These are phyloP conservation scores for Peromyscus attwateri DNA, from an alignment of 2,797 vertebrate genomes.

Conservation along the genomic window DNA sequence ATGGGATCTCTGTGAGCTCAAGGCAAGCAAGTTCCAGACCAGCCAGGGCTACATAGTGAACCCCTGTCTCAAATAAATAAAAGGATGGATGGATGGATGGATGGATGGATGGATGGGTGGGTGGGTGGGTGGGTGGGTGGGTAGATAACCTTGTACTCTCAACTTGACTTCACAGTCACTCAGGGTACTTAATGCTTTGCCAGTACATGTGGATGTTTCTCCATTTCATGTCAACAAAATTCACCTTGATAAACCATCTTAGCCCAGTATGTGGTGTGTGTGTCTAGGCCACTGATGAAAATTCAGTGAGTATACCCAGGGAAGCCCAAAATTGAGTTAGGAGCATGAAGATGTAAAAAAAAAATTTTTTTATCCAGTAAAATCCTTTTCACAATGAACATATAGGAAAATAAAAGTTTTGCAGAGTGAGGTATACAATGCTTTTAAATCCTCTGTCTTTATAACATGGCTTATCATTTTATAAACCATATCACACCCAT, in stretches of 20 bases:
- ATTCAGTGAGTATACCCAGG: not conserved
- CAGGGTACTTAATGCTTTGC: not conserved
- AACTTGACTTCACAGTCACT: not conserved
- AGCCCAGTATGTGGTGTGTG: rapidly evolving
- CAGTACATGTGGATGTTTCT: not conserved
- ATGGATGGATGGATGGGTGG: not conserved
- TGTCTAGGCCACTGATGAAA: not conserved
- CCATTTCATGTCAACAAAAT: not conserved
- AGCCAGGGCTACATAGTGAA: not conserved
- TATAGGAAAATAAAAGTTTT: not conserved
- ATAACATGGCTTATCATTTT: not conserved
- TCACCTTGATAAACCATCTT: not conserved
- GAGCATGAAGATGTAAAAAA: not conserved
- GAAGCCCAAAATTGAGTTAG: constrained; percentile 9
- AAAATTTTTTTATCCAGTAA: not conserved
- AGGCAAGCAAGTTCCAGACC: not conserved
- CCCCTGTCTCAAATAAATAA: not conserved
- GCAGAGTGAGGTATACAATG: rapidly evolving
- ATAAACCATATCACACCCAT: not conserved
- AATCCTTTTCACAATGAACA: not conserved
- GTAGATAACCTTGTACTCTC: not conserved
- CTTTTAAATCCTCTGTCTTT: constrained; percentile 4
- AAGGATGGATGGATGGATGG: not conserved
- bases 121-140: not conserved
- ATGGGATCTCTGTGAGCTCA: not conserved